phyloP scores from a whole-genome alignment of 2,113 vertebrate species.

The Casuarius casuarius region DNA sequence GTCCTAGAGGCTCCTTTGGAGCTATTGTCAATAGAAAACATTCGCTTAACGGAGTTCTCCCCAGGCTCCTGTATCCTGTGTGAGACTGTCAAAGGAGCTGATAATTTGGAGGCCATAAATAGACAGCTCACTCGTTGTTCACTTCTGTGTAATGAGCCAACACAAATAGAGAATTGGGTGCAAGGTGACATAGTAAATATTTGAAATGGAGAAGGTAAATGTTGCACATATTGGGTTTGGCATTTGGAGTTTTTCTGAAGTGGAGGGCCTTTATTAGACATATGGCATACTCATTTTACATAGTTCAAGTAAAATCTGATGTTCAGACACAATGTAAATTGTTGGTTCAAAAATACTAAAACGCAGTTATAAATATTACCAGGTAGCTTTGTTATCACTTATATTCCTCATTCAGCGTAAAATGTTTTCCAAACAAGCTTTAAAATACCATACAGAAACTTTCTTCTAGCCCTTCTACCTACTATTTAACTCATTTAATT shows the following conservation, averaged over 20 bases:
- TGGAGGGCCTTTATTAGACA: background rate
- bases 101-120: background rate
- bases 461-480: background rate
- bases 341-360: background rate
- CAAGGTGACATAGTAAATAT: background rate
- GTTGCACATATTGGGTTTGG: background rate
- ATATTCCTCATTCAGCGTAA: background rate
- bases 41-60: background rate
- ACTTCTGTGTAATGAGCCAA: background rate
- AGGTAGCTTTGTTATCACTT: background rate
- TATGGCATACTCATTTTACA: background rate
- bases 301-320: slow-evolving; percentile 22
- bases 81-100: background rate
- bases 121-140: background rate
- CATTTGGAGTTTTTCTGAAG: background rate
- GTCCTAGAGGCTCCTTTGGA: background rate
- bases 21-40: background rate
- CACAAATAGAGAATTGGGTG: background rate
- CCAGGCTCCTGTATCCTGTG: background rate
- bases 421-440: background rate
- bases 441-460: background rate
- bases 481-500: slow-evolving; percentile 31
- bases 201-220: background rate
- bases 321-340: background rate
- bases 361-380: background rate